Percentiles rank a stretch among this genome's conserved stretches.
Evolutionary conservation across 2,113 vertebrate genomes (phyloP).

Genomic region (Anas platyrhynchos): DNA sequence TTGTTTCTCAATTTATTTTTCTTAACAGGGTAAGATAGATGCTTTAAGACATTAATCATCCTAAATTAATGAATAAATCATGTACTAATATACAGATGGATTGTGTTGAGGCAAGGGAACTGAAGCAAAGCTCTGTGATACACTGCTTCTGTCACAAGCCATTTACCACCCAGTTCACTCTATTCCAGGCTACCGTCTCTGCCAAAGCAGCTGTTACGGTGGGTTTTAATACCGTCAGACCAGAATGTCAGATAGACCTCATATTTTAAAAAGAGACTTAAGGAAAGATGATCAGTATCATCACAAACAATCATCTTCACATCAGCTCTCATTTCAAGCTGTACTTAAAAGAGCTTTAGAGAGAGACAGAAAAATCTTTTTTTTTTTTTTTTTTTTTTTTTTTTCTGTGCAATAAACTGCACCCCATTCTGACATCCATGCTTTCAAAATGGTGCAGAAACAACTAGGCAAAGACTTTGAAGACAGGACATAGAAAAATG

Average conservation of each 20-base stretch:
- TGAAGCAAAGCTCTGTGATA: not conserved
- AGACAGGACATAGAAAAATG: not conserved
- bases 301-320: not conserved
- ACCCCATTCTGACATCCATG: not conserved
- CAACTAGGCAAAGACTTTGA: not conserved
- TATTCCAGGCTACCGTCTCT: not conserved
- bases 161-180: not conserved
- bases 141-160: not conserved
- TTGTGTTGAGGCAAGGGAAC: not conserved
- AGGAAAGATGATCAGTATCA: not conserved
- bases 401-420: not conserved
- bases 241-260: not conserved
- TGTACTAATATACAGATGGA: not conserved
- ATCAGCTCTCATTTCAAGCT: not conserved
- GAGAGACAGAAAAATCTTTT: not conserved
- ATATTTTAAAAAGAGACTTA: not conserved
- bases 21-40: not conserved
- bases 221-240: not conserved
- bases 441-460: not conserved
- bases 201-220: not conserved
- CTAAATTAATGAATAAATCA: not conserved
- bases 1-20: not conserved
- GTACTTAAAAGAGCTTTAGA: not conserved
- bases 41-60: not conserved
- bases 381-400: not conserved